Evolutionary conservation across 2,888 invertebrate genomes (phyloP), one percentile per base, ranked within the genome.

Genomic region (Apamea epomidion): DNA sequence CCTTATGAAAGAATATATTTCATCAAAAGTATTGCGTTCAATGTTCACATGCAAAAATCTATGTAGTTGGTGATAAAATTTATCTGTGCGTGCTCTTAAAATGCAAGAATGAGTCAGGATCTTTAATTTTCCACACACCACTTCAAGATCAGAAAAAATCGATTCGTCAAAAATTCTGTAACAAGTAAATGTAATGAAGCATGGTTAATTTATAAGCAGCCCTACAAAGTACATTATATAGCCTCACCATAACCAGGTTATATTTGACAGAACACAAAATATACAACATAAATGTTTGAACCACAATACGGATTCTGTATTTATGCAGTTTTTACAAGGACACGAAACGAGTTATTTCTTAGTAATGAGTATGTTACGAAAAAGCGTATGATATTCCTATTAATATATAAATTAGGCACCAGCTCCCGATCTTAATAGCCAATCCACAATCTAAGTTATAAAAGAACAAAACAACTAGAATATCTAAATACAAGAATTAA

Each of bases 101-200:
- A 98, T 97, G 93, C 97, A 97, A 93, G 97, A 95, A 94, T 98
- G 97, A 87, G 97, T 97, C 93, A 96, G 94, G 94, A 98, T 95
- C 94, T 97, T 95, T 92, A 97, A 94, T 95, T 96, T 97, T 91
- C 97, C 97, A 93, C 97, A 97, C 91, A 97, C 96, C 93, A 98
- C 96, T 94, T 97, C 97, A 93, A 98, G 94, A 94, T 98, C 97
- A 91, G 97, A 97, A 94, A 97, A 97, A 89, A 97, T 96, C 89
- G 97, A 97, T 92, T 97, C 97, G 92, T 97, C 97, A 95, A 97
- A 97, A 93, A 97, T 97, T 97, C 97, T 97, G 97, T 80, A 97
- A 97, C 92, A 92, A 93, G 90, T 85, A 84, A 88, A 83, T 84
- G 32, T 80, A 79, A 79, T 70, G 74, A 83, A 73, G 76, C 77